Conservation (phyloP, 2,113 vertebrate genomes). For the Hippocampus abdominalis region DNA sequence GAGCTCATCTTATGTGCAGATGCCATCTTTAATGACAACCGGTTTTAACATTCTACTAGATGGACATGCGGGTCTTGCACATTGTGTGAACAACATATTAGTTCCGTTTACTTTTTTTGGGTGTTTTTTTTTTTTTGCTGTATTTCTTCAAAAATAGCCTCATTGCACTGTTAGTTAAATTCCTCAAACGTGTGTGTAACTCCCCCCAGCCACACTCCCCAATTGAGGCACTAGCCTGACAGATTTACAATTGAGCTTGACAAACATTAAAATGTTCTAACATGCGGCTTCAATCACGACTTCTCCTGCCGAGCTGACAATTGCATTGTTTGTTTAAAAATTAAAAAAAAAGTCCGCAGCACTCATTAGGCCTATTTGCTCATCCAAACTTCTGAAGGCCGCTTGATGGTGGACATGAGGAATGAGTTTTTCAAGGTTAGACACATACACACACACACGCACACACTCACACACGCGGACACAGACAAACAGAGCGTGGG, state of each 20-base stretch:
- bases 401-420: slow-evolving; percentile 47
- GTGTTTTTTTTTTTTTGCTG: too few species aligned
- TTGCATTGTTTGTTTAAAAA: slow-evolving; percentile 17
- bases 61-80: too few species aligned
- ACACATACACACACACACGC: slow-evolving; percentile 5
- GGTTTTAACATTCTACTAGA: too few species aligned
- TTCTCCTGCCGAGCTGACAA: slow-evolving; percentile 31
- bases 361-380: slow-evolving; percentile 38
- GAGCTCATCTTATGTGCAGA: too few species aligned
- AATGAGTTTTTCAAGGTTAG: slow-evolving; percentile 54
- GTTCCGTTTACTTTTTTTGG: too few species aligned
- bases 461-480: neutral
- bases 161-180: too few species aligned
- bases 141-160: too few species aligned
- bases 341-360: neutral
- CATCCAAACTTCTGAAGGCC: slow-evolving; percentile 39
- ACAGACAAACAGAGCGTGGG: slow-evolving; percentile 14
- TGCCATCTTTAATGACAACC: too few species aligned
- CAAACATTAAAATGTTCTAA: slow-evolving; percentile 27
- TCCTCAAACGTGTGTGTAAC: too few species aligned
- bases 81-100: too few species aligned
- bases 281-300: slow-evolving; percentile 37
- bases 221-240: neutral
- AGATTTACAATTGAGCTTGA: neutral
- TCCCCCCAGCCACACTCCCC: neutral